Evolutionary conservation across 2,888 invertebrate species (phyloP), one percentile per base, ranked within the genome.

Genomic region (Incurvaria masculella): DNA sequence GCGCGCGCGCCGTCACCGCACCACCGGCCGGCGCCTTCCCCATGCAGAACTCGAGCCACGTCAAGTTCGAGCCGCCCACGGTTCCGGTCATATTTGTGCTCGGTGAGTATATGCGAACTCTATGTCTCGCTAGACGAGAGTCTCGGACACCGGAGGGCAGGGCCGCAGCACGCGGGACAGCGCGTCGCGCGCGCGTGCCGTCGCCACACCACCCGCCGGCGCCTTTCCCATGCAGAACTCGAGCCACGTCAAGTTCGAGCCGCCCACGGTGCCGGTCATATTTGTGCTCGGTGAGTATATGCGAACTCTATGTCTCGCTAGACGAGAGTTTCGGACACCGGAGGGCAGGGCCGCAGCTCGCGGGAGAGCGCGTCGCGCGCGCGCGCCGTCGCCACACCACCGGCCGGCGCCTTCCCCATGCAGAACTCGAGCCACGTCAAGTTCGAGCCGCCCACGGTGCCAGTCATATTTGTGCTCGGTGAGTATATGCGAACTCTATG

Each of bases 51-150:
- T 81, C 82, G 55, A 88, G 88, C 61, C 85, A 87, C 59, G 86
- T 92, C 71, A 89, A 89, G 69, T 92, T 92, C 69, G 91, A 92
- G 74, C 83, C 88, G 55, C 92, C 92, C 44, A 87, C 85, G 66
- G 91, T 91, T 61, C 93, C 93, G 50, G 91, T 94, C 66, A 89
- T 94, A 79, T 93, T 93, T 71, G 85, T 94, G 56, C 82, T 93
- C 68, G 92, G 90, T 89, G 66, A 76, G 81, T 64, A n/a, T n/a
- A n/a, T n/a, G n/a, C n/a, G n/a, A n/a, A n/a, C n/a, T n/a, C n/a
- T n/a, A n/a, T n/a, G n/a, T n/a, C n/a, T n/a, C n/a, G n/a, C n/a
- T n/a, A n/a, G n/a, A n/a, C n/a, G n/a, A n/a, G n/a, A n/a, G n/a
- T n/a, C n/a, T n/a, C 66, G 41, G 62, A 44, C 47, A 55, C 56